Percentiles rank a stretch among this genome's conserved stretches.
phyloP scores from a whole-genome alignment of 2,888 invertebrate genomes.

The Campaea margaritaria region DNA sequence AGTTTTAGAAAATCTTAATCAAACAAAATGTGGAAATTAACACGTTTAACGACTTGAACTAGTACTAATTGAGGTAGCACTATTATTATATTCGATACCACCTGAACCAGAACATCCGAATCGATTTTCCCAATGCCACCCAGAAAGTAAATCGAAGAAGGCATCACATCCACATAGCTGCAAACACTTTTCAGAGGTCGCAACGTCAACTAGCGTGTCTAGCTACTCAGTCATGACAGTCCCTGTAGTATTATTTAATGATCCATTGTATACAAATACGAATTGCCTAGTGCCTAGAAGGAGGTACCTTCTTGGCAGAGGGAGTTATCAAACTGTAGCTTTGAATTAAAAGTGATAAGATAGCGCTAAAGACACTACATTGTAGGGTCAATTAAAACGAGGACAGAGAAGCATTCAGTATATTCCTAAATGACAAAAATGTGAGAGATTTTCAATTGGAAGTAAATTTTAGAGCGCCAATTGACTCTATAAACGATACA shows the following conservation, averaged over 20 bases:
- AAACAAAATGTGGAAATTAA: no score
- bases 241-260: slow-evolving; percentile 60
- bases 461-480: no score
- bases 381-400: neutral
- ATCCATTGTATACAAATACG: slow-evolving; percentile 62
- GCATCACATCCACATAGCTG: slow-evolving; percentile 19
- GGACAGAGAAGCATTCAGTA: neutral
- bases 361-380: neutral
- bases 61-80: neutral
- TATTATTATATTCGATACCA: neutral
- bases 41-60: neutral
- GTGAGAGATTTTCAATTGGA: no score
- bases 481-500: no score
- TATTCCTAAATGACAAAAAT: no score
- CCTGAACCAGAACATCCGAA: neutral
- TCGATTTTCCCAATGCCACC: slow-evolving; percentile 4
- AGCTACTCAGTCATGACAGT: slow-evolving; percentile 55
- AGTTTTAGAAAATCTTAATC: no score
- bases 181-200: slow-evolving; percentile 47
- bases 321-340: slow-evolving; percentile 27
- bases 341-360: slow-evolving; percentile 4
- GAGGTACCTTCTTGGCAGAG: slow-evolving; percentile 27
- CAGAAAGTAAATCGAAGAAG: slow-evolving; percentile 19
- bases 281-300: slow-evolving; percentile 18
- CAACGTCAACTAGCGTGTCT: slow-evolving; percentile 57